Percentiles rank a stretch among this genome's conserved stretches.
These are phyloP conservation scores for Mirza zaza DNA, from an alignment of 2,113 vertebrate genomes.

Conservation along the genomic window DNA sequence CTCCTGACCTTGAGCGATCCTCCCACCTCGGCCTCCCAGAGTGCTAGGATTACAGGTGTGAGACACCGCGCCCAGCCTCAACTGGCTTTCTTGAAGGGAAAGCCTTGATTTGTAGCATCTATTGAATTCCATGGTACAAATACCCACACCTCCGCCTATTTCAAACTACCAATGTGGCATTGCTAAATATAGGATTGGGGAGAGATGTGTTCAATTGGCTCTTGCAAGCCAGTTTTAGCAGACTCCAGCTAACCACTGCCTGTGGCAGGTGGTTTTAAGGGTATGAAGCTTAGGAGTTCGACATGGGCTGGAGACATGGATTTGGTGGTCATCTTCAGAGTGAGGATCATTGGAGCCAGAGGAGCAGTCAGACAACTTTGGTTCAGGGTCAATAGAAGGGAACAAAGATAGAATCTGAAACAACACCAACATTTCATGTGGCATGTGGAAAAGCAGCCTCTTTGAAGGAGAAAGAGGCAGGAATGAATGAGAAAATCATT, in stretches of 20 bases:
- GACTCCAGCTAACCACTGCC: background rate
- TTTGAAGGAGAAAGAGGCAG: background rate
- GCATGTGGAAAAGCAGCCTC: background rate
- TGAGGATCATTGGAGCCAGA: background rate
- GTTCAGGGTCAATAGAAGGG: background rate
- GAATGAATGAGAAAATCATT: background rate
- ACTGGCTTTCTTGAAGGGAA: background rate
- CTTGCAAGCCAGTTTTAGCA: fast-evolving
- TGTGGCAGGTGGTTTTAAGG: background rate
- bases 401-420: background rate
- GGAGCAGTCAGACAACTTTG: background rate
- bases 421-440: background rate
- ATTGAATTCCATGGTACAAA: background rate
- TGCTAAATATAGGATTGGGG: background rate
- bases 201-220: background rate
- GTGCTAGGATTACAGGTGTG: too few relatives aligned
- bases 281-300: background rate
- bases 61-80: too few relatives aligned
- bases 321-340: background rate
- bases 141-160: background rate
- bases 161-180: background rate
- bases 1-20: too few relatives aligned
- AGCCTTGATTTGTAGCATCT: background rate
- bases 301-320: background rate
- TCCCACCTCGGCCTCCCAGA: too few relatives aligned